Evolutionary conservation across 2,888 invertebrate genomes (phyloP).

Genomic region (Papilio protenor): DNA sequence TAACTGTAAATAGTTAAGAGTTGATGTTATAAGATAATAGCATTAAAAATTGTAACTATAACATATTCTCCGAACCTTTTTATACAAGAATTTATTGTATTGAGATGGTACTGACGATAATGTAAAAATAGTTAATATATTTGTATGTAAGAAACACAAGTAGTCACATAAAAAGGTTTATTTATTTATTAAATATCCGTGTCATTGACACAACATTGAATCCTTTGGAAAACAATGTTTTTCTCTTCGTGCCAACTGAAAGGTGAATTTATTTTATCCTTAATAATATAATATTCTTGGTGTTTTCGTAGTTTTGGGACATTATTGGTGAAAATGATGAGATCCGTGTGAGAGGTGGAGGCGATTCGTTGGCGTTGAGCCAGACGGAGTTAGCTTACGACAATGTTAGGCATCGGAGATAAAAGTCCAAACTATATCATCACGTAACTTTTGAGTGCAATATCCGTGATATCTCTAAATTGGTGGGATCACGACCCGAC

Average conservation of each 20-base stretch:
- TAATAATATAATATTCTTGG: constrained; percentile 17
- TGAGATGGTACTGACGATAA: background rate
- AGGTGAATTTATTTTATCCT: constrained; percentile 7
- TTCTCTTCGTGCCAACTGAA: constrained; percentile 1
- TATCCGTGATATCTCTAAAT: constrained; percentile 45
- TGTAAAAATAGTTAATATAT: background rate
- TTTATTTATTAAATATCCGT: constrained; percentile 41
- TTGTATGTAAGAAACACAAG: constrained; percentile 13
- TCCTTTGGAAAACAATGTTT: constrained; percentile 6
- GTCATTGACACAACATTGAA: constrained; percentile 24
- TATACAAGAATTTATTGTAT: background rate
- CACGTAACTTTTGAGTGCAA: constrained; percentile 51
- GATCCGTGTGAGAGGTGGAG: constrained; percentile 59
- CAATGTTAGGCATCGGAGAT: constrained; percentile 67
- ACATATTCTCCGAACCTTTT: no score
- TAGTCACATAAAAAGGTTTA: constrained; percentile 34
- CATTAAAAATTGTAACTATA: no score
- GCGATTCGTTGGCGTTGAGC: constrained; percentile 75
- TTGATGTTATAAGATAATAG: no score
- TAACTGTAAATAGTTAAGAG: no score
- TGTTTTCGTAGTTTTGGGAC: constrained; percentile 46
- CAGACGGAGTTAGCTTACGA: constrained; percentile 67
- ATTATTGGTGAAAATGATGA: constrained; percentile 58
- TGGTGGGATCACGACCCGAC: constrained; percentile 36
- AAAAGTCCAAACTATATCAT: constrained; percentile 66